Percentiles rank a stretch among this genome's conserved stretches.
phyloP scores from a whole-genome alignment of 1,140 invertebrate species.

The Trypoxylus dichotomus region DNA sequence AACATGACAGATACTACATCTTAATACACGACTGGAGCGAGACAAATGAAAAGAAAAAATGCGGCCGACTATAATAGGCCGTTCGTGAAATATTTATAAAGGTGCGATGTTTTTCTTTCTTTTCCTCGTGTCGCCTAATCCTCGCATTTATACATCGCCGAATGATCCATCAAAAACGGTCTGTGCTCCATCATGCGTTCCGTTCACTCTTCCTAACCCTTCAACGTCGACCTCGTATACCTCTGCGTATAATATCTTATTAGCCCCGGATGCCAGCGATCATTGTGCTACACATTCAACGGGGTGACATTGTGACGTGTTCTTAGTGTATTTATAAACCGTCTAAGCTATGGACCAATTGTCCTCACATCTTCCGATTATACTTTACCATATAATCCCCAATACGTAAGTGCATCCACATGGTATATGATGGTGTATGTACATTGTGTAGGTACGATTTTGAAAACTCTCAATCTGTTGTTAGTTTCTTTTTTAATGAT shows the following conservation, averaged over 20 bases:
- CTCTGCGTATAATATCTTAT: constrained; percentile 1
- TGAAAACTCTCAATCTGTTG: too few relatives aligned
- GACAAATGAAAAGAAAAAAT: background rate
- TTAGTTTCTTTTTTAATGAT: too few relatives aligned
- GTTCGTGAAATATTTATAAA: background rate
- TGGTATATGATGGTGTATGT: too few relatives aligned
- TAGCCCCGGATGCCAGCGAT: constrained; percentile 3
- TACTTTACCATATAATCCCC: background rate
- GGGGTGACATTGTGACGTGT: background rate
- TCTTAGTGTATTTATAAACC: background rate
- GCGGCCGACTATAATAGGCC: background rate
- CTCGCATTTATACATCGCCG: background rate
- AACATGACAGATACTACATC: constrained; percentile 5
- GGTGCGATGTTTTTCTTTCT: constrained; percentile 1
- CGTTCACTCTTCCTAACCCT: background rate
- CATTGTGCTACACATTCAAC: background rate
- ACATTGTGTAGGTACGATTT: too few relatives aligned
- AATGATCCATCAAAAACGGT: background rate
- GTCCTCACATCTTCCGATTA: background rate
- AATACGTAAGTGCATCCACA: background rate
- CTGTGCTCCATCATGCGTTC: constrained; percentile 7
- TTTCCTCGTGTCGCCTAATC: background rate
- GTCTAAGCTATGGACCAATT: background rate
- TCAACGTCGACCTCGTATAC: background rate
- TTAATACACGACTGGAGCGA: background rate